Evolutionary conservation across 2,113 vertebrate genomes (phyloP), one percentile per base, ranked within the genome.

Genomic region (Perca flavescens): DNA sequence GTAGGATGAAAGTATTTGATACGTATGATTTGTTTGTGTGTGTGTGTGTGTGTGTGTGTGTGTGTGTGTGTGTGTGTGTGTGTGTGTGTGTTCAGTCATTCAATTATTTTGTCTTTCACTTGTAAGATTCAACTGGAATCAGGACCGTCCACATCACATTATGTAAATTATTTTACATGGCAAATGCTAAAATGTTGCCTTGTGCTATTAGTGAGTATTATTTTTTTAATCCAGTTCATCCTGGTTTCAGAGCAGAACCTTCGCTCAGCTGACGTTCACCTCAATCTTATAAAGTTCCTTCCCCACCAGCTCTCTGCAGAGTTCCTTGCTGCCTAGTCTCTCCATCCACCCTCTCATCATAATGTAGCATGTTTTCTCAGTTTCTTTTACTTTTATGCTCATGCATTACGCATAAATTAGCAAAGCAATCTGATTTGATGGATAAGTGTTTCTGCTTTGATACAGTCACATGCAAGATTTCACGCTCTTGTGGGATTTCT

Each of bases 271-370:
- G 50, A 31, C 11, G 2, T 46, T 80, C 52, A 58, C 52, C 43
- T 76, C 46, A 36, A 8, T 60, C 19, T 65, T 15, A 19, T 14
- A 15, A 43, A 54, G 72, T 76, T 66, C 60, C 65, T 2, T 61
- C 70, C 21, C 52, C 0, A 10, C 22, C 34, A 6, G 43, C 57
- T 56, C 71, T 58, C 72, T 13, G 50, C 52, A 17, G 52, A 57
- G 34, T 50, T 43, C 17, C 14, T 13, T 2, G 25, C 63, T 15
- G 14, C 49, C 46, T 34, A 8, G 13, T 76, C 46, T 25, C 43
- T 61, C 9, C 62, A 31, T 47, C 53, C 53, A 13, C 31, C 25
- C 74, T 61, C 52, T 67, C 47, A 14, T 61, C 12, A 31, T 28
- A 46, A 46, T 9, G 34, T 4, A 8, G 5, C 64, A 13, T 6